These are phyloP conservation scores for Rhamphomyia laevipes DNA, from an alignment of 2,888 invertebrate genomes.

Conservation along the genomic window DNA sequence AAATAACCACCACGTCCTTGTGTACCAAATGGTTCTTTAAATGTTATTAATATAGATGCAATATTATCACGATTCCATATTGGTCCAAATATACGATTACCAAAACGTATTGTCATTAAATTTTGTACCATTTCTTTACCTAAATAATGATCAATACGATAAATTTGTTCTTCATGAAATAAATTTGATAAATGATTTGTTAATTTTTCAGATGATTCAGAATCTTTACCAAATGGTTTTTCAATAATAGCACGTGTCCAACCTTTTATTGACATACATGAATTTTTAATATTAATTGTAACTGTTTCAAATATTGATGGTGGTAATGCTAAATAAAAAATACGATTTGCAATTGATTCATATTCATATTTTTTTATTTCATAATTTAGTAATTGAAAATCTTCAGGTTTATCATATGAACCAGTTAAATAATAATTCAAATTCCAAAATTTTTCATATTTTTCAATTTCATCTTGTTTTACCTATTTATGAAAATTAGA, in stretches of 20 bases:
- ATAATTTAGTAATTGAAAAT: conserved; percentile 71
- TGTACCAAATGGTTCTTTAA: conserved; percentile 98
- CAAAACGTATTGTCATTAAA: conserved; percentile 92
- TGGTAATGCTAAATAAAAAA: conserved; percentile 95
- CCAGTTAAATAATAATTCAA: conserved; percentile 78
- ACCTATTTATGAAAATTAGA: too few relatives aligned
- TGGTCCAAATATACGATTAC: conserved; percentile 86
- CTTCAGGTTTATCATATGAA: conserved; percentile 66
- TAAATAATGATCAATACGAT: conserved; percentile 96
- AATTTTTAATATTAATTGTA: conserved; percentile 71
- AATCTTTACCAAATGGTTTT: conserved; percentile 96
- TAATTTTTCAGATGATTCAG: conserved; percentile 67
- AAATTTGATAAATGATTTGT: conserved; percentile 75
- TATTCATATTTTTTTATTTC: conserved; percentile 55
- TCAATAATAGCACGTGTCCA: conserved; percentile 96
- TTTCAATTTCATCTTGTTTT: conserved; percentile 56
- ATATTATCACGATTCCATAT: conserved; percentile 98
- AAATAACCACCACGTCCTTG: conserved; percentile 98
- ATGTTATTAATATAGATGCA: conserved; percentile 87
- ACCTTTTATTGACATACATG: conserved; percentile 76
- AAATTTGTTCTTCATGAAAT: conserved; percentile 90
- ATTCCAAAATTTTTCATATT: conserved; percentile 75
- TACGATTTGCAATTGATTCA: conserved; percentile 61
- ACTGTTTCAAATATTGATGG: conserved; percentile 88
- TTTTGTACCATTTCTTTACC: conserved; percentile 99